Evolutionary conservation across 2,888 invertebrate species (phyloP), one percentile per base, ranked within the genome.

Genomic region (Drosophila anceps): DNA sequence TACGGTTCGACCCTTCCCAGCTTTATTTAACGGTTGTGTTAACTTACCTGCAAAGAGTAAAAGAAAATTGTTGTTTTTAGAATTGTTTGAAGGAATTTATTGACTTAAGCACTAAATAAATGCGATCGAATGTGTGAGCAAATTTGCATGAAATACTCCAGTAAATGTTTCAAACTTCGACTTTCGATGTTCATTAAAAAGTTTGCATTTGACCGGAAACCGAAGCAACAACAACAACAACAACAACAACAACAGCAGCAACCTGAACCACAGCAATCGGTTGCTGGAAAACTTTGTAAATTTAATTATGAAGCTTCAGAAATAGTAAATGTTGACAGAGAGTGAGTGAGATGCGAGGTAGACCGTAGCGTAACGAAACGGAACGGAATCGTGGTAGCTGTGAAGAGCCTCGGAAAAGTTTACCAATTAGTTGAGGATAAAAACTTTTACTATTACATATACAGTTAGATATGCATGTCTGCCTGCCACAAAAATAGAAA

Each of bases 11-110:
- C 67, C 58, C 43, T 51, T 31, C 73, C 72, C 76, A 70, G 41
- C 46, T 35, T 67, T 70, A 53, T 77, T 62, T 68, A 39, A 58
- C 48, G 33, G 63, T 61, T 63, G 29, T 68, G 62, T 69, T 63
- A 74, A 88, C 90, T 88, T 72, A 87, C 86, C 90, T 87, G 88
- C 10, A 87, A 89, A 64, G 65, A 79, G 79, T 6, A 46, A 35
- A 35, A 57, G 37, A 43, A 44, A 55, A 62, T 33, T 33, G 24
- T 61, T 69, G 33, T 59, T 73, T 44, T 72, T 58, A 69, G 53
- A 37, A 39, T 50, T 24, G 46, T 61, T 41, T 20, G 41, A 33
- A 39, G 43, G 9, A 24, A 48, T 43, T 29, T 54, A 69, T 53
- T 55, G 53, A 50, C 53, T 48, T 20, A 55, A 35, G 37, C n/a